Evolutionary conservation across 30 jellyfish, hydroid and myxozoan genomes (phyloP).

Genomic region (Rhopilema esculentum): DNA sequence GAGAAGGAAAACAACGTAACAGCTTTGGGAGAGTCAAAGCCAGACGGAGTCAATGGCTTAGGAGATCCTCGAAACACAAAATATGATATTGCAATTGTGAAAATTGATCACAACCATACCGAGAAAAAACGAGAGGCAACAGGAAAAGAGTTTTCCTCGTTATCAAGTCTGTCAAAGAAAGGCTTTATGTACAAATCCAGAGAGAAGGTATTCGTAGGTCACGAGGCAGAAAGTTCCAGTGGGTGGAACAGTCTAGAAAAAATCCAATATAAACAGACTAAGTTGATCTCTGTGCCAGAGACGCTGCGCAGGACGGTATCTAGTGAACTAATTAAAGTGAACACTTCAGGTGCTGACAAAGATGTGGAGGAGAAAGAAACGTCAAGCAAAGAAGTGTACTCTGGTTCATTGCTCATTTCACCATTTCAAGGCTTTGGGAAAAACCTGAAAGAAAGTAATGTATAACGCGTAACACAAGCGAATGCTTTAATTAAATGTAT

Average conservation of each 20-base stretch:
- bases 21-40: not conserved
- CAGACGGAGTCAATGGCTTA: not conserved
- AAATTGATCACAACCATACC: not conserved
- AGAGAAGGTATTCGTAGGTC: slow-evolving; percentile 1
- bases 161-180: slow-evolving; percentile 4
- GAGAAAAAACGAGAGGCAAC: not conserved
- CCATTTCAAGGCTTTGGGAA: slow-evolving; percentile 44
- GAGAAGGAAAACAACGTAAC: not conserved
- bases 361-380: slow-evolving; percentile 10
- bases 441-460: slow-evolving; percentile 45
- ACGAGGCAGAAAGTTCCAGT: not conserved
- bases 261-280: slow-evolving; percentile 53
- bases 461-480: not conserved
- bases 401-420: slow-evolving; percentile 5
- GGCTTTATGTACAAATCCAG: slow-evolving; percentile 12
- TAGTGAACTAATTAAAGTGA: slow-evolving; percentile 1
- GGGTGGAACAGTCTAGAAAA: slow-evolving; percentile 25
- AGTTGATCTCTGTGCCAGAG: slow-evolving; percentile 44
- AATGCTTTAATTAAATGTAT: not conserved
- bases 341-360: not conserved
- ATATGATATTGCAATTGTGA: not conserved
- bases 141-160: not conserved
- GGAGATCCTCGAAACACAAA: not conserved
- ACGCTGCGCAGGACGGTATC: slow-evolving; percentile 62
- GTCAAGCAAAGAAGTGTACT: not conserved